Evolutionary conservation across 2,888 invertebrate species (phyloP).

Genomic region (Epistrophella euchroma): DNA sequence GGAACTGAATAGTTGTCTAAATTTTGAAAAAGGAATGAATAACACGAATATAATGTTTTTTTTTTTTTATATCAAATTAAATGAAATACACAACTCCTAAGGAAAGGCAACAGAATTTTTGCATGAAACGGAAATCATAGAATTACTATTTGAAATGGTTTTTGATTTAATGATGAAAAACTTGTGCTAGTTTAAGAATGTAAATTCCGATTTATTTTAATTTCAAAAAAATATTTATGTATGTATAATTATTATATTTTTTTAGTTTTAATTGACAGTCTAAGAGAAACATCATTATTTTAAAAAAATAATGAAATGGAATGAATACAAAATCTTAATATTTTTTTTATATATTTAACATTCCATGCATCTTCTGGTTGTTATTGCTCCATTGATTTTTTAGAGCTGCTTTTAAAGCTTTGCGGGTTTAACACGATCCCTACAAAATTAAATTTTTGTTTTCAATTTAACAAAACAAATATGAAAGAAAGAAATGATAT

Average conservation of each 20-base stretch:
- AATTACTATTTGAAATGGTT: background rate
- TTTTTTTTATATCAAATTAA: slow-evolving; percentile 29
- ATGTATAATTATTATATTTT: slow-evolving; percentile 38
- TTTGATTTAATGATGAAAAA: slow-evolving; percentile 37
- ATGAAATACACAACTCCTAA: background rate
- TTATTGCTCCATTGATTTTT: slow-evolving; percentile 49
- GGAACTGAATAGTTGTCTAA: slow-evolving; percentile 58
- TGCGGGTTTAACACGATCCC: slow-evolving; percentile 55
- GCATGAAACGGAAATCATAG: background rate
- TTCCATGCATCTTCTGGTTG: slow-evolving; percentile 49
- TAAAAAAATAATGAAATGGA: slow-evolving; percentile 34
- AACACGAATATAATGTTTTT: slow-evolving; percentile 19
- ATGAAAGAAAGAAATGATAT: slow-evolving; percentile 37
- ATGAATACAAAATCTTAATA: slow-evolving; percentile 46
- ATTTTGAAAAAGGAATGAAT: slow-evolving; percentile 53
- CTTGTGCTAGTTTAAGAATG: slow-evolving; percentile 31
- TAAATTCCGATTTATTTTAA: slow-evolving; percentile 50
- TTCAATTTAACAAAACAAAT: slow-evolving; percentile 45
- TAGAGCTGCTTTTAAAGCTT: slow-evolving; percentile 57
- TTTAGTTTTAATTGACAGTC: slow-evolving; percentile 34
- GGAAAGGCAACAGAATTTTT: slow-evolving; percentile 3
- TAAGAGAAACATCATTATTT: slow-evolving; percentile 15
- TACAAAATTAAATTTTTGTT: slow-evolving; percentile 66
- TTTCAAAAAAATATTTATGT: slow-evolving; percentile 51
- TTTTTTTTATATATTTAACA: slow-evolving; percentile 20